phyloP scores from a whole-genome alignment of 2,888 invertebrate species.

The Torymus auratus region DNA sequence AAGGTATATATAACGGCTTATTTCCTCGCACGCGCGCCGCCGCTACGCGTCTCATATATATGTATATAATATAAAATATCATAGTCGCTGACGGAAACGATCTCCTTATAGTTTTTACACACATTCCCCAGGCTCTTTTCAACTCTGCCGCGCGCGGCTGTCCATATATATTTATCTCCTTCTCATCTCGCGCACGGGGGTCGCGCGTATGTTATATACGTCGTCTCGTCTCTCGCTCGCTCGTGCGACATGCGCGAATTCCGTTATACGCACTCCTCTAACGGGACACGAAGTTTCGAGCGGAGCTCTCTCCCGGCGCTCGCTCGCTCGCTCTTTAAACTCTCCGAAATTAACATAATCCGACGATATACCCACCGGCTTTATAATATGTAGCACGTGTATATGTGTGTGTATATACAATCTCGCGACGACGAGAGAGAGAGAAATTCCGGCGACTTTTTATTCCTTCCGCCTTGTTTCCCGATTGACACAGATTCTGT shows the following conservation, averaged over 20 bases:
- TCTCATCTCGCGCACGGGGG: constrained; percentile 19
- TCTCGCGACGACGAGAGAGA: constrained; percentile 56
- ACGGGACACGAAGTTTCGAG: constrained; percentile 69
- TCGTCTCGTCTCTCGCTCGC: background rate
- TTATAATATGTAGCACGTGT: constrained; percentile 12
- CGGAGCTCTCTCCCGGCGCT: background rate
- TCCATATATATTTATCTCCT: background rate
- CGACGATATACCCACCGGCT: constrained; percentile 53
- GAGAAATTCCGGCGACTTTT: constrained; percentile 52
- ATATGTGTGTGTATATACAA: constrained; percentile 51
- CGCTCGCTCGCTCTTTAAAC: constrained; percentile 46
- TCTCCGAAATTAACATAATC: constrained; percentile 71
- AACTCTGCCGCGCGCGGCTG: too few relatives aligned
- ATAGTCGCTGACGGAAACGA: background rate
- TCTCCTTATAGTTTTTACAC: constrained; percentile 7
- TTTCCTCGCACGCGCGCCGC: background rate
- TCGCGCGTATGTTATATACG: too few relatives aligned
- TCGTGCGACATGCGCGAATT: constrained; percentile 52
- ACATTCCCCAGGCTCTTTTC: background rate
- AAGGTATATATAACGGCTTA: constrained; percentile 43
- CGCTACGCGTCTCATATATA: background rate
- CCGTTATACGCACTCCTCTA: constrained; percentile 64
- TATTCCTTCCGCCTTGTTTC: constrained; percentile 63
- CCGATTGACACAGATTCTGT: constrained; percentile 66
- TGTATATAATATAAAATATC: constrained; percentile 3